A percentile compares a stretch with the other conserved stretches of the same genome.
These are phyloP conservation scores for Halotydeus destructor DNA, from an alignment of 1,140 invertebrate genomes.

Conservation along the genomic window DNA sequence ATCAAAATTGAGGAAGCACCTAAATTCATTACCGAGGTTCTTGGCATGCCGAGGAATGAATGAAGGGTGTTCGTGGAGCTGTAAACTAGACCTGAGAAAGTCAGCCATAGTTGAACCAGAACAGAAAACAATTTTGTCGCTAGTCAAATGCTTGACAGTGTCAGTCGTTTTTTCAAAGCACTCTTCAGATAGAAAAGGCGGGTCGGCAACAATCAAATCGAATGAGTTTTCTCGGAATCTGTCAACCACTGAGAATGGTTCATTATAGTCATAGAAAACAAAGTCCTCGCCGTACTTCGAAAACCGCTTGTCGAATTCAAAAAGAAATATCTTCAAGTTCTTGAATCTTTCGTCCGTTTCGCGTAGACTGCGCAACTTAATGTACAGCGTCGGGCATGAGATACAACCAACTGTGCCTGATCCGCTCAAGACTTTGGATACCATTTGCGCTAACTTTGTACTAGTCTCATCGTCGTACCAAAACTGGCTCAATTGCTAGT, in stretches of 20 bases:
- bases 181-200: slow-evolving; percentile 79
- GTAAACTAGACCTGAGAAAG: slow-evolving; percentile 38
- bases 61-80: slow-evolving; percentile 34
- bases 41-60: slow-evolving; percentile 64
- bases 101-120: slow-evolving; percentile 61
- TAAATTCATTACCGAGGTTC: slow-evolving; percentile 78
- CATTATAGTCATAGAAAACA: slow-evolving; percentile 70
- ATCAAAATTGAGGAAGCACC: slow-evolving; percentile 70
- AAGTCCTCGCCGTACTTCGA: slow-evolving; percentile 53
- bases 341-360: slow-evolving; percentile 11
- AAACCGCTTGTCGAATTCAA: slow-evolving; percentile 34
- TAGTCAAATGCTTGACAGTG: slow-evolving; percentile 52
- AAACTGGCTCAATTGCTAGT: slow-evolving; percentile 88
- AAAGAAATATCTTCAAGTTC: slow-evolving; percentile 42
- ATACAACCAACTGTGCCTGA: slow-evolving; percentile 44
- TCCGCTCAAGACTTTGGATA: slow-evolving; percentile 24
- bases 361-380: slow-evolving; percentile 25
- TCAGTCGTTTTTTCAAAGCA: slow-evolving; percentile 59
- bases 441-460: slow-evolving; percentile 39
- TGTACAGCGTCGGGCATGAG: slow-evolving; percentile 69
- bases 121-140: slow-evolving; percentile 63
- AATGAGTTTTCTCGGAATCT: slow-evolving; percentile 36
- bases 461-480: slow-evolving; percentile 73
- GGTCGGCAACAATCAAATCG: slow-evolving; percentile 74
- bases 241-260: slow-evolving; percentile 43